These are phyloP conservation scores for Probosciger aterrimus DNA, from an alignment of 2,113 vertebrate species.

Conservation along the genomic window DNA sequence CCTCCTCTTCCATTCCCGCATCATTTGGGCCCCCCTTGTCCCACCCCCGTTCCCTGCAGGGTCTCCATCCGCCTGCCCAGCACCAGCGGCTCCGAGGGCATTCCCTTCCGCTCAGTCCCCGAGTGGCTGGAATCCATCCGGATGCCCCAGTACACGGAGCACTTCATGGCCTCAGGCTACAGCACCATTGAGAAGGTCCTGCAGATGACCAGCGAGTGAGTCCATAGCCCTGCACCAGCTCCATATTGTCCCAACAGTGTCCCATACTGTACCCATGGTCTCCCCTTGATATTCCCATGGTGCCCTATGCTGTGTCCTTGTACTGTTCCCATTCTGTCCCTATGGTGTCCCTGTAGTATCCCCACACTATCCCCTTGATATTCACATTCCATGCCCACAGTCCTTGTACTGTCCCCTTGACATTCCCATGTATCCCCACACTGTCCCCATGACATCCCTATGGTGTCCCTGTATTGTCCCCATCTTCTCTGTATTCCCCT, in stretches of 20 bases:
- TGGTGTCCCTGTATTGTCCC: too few relatives aligned
- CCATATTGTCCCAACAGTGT: not conserved
- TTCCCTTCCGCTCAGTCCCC: constrained; percentile 87
- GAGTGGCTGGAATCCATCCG: constrained; percentile 98
- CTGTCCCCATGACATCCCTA: not conserved
- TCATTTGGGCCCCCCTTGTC: fast-evolving
- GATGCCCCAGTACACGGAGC: constrained; percentile 94
- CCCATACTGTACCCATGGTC: not conserved
- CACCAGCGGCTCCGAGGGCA: constrained; percentile 88
- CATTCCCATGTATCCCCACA: not conserved
- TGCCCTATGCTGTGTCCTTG: not conserved
- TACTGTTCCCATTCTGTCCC: too few relatives aligned
- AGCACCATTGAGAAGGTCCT: constrained; percentile 91
- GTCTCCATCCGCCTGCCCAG: constrained; percentile 95
- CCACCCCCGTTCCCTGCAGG: constrained; percentile 2
- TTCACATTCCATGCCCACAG: fast-evolving
- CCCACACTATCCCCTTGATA: fast-evolving
- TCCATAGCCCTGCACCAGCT: not conserved
- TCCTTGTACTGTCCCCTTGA: too few relatives aligned
- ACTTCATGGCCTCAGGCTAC: constrained; percentile 86
- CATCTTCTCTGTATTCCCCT: fast-evolving
- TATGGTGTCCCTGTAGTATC: fast-evolving
- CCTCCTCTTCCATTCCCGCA: fast-evolving
- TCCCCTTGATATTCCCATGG: not conserved
- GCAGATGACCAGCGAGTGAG: constrained; percentile 95